Conservation (phyloP, 2,797 vertebrate species). For the Protosalanx chinensis region DNA sequence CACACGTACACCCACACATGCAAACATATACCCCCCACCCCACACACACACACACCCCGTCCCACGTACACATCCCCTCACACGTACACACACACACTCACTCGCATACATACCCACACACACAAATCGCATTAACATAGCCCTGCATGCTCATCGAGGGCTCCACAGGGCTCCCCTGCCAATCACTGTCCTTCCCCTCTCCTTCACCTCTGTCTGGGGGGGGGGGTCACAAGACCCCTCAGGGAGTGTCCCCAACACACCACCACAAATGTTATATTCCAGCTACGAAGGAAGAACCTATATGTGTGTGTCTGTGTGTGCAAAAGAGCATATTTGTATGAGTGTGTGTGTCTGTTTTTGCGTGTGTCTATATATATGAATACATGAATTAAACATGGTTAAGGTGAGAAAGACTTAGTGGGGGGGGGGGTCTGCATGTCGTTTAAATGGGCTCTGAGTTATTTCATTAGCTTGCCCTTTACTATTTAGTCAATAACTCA, state of each 20-base stretch:
- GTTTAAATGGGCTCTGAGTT: constrained; percentile 15
- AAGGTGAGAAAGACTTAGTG: constrained; percentile 8
- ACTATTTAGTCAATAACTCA: constrained; percentile 29
- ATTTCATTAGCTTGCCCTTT: constrained; percentile 25
- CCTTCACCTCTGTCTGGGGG: not conserved
- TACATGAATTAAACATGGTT: constrained; percentile 5
- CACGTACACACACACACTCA: not conserved
- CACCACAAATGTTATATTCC: too few species aligned
- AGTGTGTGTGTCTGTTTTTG: not conserved
- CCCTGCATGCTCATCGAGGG: not conserved
- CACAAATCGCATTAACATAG: constrained; percentile 1
- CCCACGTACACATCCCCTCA: not conserved
- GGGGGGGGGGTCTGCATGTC: not conserved
- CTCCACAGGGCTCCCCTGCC: not conserved
- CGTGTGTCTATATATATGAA: not conserved
- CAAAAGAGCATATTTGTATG: not conserved
- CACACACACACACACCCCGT: constrained; percentile 5
- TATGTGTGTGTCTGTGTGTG: not conserved
- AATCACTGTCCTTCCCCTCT: not conserved
- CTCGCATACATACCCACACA: not conserved
- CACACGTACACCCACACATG: constrained; percentile 4
- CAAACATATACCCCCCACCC: constrained; percentile 3
- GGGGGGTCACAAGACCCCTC: too few species aligned
- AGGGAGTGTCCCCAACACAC: too few species aligned
- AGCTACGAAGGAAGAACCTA: too few species aligned